Base-by-base conservation (phyloP, 2,888 invertebrate genomes). In the Standfussiana lucernea region DNA sequence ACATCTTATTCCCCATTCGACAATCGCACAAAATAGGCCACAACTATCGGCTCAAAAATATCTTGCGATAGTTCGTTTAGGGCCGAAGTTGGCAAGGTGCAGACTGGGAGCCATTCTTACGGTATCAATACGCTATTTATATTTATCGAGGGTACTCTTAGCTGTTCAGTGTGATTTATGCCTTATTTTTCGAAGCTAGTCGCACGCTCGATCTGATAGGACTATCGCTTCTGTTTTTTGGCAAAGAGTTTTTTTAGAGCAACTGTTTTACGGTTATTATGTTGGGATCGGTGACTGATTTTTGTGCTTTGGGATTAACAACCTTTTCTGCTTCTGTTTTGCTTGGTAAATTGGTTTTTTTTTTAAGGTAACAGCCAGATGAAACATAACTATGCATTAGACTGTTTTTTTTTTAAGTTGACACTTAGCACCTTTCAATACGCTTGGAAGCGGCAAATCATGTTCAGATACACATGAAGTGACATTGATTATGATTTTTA, bases 51-150 rank as follows among this genome's bases (percentile, higher is more conserved):
- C 72, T 87, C 79, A 79, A 82, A 80, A 84, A 86, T 84, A 89
- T 89, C 79, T 66, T 40, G 66, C 65, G 75, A 85, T 78, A 82
- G 73, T 84, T 77, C 87, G 89, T 82, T 85, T 80, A 87, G 84
- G 59, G 75, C 65, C 66, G 82, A 24, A 65, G 70, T 64, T 61
- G 56, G 73, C 72, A 75, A 84, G 79, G 86, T 86, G 89, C 75
- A 73, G 76, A 82, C 82, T 72, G 82, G 80, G 82, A 80, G 53
- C 84, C 78, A 79, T 89, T 79, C 73, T 77, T 65, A 76, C 75
- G 73, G 77, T 83, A 89, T 88, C 89, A 81, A 84, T 80, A 86
- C 79, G 79, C 84, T 89, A 83, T 89, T 88, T 88, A 88, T 89
- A 88, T 89, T 86, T 88, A 88, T 88, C 75, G 86, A 86, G 80